A percentile compares a stretch with the other conserved stretches of the same genome.
These are phyloP conservation scores for Diaperis boleti DNA, from an alignment of 2,888 invertebrate species.

Conservation along the genomic window DNA sequence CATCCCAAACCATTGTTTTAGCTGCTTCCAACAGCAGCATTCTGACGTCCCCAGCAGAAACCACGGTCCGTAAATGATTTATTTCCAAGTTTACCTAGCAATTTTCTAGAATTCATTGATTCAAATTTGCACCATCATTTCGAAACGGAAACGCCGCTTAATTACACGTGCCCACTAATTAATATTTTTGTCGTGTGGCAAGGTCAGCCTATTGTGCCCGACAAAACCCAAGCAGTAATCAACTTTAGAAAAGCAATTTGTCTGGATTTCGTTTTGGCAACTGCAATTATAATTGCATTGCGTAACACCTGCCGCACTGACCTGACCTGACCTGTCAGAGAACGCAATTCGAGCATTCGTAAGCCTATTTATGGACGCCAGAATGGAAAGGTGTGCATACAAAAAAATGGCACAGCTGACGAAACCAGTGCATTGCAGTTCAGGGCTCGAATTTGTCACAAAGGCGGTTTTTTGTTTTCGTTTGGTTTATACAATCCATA, in stretches of 20 bases:
- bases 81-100: conserved; percentile 14
- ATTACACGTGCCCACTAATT: conserved; percentile 5
- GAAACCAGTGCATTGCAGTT: conserved; percentile 17
- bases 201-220: conserved; percentile 12
- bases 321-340: conserved; percentile 27
- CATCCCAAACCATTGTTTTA: neutral
- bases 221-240: conserved; percentile 2
- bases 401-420: conserved; percentile 21
- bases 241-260: neutral
- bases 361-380: neutral
- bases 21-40: neutral
- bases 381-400: conserved; percentile 8
- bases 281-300: conserved; percentile 15
- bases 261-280: conserved; percentile 1
- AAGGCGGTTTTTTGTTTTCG: conserved; percentile 14
- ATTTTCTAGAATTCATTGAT: conserved; percentile 12
- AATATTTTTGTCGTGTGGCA: conserved; percentile 12
- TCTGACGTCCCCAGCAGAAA: neutral
- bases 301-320: conserved; percentile 15
- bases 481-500: conserved; percentile 16
- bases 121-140: conserved; percentile 15
- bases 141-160: conserved; percentile 8
- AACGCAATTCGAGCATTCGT: neutral
- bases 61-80: conserved; percentile 24
- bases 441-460: conserved; percentile 7